Conservation (phyloP, 2,113 vertebrate genomes). For the Anolis carolinensis region DNA sequence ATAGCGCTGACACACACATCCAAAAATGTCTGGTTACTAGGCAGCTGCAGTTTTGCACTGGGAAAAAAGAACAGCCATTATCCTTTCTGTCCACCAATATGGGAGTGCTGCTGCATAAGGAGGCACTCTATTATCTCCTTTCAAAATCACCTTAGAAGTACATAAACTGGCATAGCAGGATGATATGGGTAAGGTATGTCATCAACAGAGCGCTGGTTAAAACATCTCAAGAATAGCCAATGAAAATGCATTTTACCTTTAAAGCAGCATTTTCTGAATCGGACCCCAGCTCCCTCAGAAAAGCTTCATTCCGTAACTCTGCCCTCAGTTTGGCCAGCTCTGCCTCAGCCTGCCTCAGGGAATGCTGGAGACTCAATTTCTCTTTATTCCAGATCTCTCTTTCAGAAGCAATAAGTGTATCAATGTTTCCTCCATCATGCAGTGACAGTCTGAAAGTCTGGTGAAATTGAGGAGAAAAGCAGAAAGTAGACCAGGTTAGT, state of each 20-base stretch:
- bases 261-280: slow-evolving; percentile 83
- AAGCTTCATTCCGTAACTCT: slow-evolving; percentile 84
- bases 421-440: slow-evolving; percentile 65
- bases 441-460: slow-evolving; percentile 75
- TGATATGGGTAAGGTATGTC: too few relatives aligned
- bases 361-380: slow-evolving; percentile 82
- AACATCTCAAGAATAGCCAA: background rate
- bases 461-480: background rate
- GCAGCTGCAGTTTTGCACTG: too few relatives aligned
- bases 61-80: too few relatives aligned
- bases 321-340: slow-evolving; percentile 84
- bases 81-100: too few relatives aligned
- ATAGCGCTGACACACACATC: too few relatives aligned
- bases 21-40: too few relatives aligned
- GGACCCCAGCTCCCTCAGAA: slow-evolving; percentile 81
- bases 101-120: too few relatives aligned
- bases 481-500: background rate
- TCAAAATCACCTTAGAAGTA: background rate
- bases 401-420: slow-evolving; percentile 80
- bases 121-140: too few relatives aligned
- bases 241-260: slow-evolving; percentile 77
- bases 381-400: slow-evolving; percentile 87
- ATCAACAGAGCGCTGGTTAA: background rate
- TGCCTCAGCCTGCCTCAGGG: slow-evolving; percentile 83
- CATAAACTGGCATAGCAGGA: background rate